A percentile compares a stretch with the other conserved stretches of the same genome.
phyloP scores from a whole-genome alignment of 2,888 invertebrate genomes.

The Hylaea fasciaria region DNA sequence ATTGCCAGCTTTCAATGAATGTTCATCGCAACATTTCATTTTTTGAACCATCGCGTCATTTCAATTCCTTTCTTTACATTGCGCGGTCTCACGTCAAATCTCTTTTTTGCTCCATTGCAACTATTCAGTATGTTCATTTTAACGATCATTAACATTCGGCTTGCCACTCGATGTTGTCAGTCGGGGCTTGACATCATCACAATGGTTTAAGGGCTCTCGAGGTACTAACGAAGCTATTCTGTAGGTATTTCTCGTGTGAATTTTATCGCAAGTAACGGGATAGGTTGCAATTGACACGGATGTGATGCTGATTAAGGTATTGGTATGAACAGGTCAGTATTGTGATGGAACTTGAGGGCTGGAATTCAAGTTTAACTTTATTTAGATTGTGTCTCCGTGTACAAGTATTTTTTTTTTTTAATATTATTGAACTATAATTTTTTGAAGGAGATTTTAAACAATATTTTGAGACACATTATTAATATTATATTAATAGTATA shows the following conservation, averaged over 20 bases:
- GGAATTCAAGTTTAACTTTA: conserved; percentile 33
- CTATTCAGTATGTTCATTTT: conserved; percentile 44
- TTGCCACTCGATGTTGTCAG: conserved; percentile 55
- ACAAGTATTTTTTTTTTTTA: too few relatives aligned
- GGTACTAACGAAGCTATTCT: conserved; percentile 82
- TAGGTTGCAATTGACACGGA: conserved; percentile 39
- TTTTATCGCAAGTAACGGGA: conserved; percentile 50
- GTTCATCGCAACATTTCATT: not conserved
- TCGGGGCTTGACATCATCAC: conserved; percentile 69
- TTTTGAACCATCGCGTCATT: not conserved
- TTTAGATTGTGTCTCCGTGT: too few relatives aligned
- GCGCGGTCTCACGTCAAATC: conserved; percentile 37
- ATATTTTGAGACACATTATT: too few relatives aligned
- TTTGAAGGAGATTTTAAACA: too few relatives aligned
- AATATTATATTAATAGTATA: too few relatives aligned
- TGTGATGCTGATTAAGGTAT: conserved; percentile 26
- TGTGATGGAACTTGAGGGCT: conserved; percentile 32
- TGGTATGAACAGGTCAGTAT: conserved; percentile 21
- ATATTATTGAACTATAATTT: too few relatives aligned
- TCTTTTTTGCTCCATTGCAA: conserved; percentile 50
- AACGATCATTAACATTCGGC: conserved; percentile 53
- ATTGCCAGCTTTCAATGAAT: not conserved
- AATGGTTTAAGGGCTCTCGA: conserved; percentile 73
- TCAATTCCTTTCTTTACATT: conserved; percentile 33
- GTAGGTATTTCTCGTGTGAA: conserved; percentile 80